Percentiles rank a stretch among this genome's conserved stretches.
Evolutionary conservation across 2,113 vertebrate genomes (phyloP).

Genomic region (Gavialis gangeticus): DNA sequence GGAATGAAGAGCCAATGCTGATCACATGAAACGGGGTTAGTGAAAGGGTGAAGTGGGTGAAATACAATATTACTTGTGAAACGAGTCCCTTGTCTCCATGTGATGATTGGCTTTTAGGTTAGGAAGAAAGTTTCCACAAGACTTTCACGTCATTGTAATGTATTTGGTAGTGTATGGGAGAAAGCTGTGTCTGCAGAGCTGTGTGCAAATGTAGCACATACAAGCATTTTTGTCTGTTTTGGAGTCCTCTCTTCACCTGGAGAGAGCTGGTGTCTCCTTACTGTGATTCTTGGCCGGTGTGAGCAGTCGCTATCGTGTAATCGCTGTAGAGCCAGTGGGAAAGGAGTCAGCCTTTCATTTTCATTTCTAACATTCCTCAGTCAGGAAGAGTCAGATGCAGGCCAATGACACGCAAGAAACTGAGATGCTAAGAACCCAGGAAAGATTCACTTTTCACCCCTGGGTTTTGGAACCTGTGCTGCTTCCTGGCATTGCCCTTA

Average conservation of each 20-base stretch:
- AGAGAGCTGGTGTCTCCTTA: not conserved
- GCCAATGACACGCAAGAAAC: not conserved
- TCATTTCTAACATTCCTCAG: not conserved
- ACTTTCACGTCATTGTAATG: not conserved
- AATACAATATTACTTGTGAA: not conserved
- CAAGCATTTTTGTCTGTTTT: not conserved
- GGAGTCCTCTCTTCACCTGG: not conserved
- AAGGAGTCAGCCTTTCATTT: not conserved
- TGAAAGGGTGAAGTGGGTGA: not conserved
- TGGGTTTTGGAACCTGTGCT: not conserved
- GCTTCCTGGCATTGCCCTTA: not conserved
- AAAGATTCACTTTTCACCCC: not conserved
- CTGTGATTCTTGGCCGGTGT: not conserved
- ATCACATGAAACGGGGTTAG: not conserved
- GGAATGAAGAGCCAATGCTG: not conserved
- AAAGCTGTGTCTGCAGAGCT: not conserved
- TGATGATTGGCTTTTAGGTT: not conserved
- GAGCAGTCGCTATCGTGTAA: not conserved
- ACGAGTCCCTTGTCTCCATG: not conserved
- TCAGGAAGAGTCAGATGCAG: not conserved
- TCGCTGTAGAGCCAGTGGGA: not conserved
- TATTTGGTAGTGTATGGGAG: not conserved
- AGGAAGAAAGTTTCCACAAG: not conserved
- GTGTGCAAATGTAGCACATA: not conserved
- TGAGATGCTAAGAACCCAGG: not conserved